These are phyloP conservation scores for Ambastaia sidthimunki DNA, from an alignment of 2,797 vertebrate genomes.

Conservation along the genomic window DNA sequence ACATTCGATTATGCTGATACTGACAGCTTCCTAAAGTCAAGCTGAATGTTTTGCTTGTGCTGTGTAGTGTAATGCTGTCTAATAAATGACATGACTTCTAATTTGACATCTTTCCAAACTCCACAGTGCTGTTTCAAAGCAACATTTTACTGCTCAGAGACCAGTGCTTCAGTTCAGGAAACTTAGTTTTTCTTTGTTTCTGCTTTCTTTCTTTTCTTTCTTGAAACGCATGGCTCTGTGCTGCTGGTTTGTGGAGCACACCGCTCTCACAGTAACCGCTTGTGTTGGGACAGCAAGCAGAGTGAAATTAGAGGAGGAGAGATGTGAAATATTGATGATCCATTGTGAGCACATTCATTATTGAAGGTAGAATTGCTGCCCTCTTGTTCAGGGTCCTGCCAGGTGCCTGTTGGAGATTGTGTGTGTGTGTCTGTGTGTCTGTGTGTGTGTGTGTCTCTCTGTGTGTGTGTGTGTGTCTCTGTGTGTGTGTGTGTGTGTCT, in stretches of 20 bases:
- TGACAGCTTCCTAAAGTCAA: constrained; percentile 54
- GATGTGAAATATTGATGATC: constrained; percentile 96
- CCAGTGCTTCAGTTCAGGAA: constrained; percentile 4
- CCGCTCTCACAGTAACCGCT: constrained; percentile 59
- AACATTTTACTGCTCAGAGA: not conserved
- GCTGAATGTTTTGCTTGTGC: constrained; percentile 43
- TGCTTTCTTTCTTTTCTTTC: not conserved
- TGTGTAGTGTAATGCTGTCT: constrained; percentile 46
- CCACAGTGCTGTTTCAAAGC: not conserved
- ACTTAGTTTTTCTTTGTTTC: not conserved
- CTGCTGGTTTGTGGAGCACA: constrained; percentile 35
- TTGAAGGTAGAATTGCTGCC: constrained; percentile 85
- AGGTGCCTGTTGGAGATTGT: constrained; percentile 66
- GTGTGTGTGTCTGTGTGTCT: not conserved
- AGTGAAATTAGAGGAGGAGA: constrained; percentile 86
- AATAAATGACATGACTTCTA: constrained; percentile 57
- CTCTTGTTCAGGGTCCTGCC: constrained; percentile 75
- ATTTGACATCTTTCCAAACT: constrained; percentile 57
- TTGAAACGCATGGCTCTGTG: constrained; percentile 20
- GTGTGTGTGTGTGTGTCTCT: no score
- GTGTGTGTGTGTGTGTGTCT: not conserved
- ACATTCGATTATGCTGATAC: constrained; percentile 56
- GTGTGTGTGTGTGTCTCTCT: not conserved
- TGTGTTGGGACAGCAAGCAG: constrained; percentile 67
- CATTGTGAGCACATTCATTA: constrained; percentile 88